phyloP scores from a whole-genome alignment of 2,888 invertebrate genomes.

The Chorisops tibialis region DNA sequence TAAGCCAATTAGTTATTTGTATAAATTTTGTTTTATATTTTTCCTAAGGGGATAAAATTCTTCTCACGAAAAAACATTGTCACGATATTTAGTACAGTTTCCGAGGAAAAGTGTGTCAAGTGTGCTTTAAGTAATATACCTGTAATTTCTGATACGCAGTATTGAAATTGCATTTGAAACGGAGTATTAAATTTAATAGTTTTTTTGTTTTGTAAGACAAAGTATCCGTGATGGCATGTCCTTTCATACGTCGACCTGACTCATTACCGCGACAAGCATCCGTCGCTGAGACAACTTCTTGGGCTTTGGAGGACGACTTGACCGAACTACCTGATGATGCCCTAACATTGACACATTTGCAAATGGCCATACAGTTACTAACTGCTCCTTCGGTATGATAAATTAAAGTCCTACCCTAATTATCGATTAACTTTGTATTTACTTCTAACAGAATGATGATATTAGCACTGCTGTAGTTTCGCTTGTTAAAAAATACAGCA shows the following conservation, averaged over 20 bases:
- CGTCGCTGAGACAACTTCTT: conserved; percentile 44
- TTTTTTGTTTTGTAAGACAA: too few species aligned
- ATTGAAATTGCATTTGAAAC: too few species aligned
- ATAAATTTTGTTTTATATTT: too few species aligned
- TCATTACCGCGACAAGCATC: conserved; percentile 49
- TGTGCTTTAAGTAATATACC: too few species aligned
- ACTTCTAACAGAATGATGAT: conserved; percentile 59
- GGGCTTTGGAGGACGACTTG: conserved; percentile 49
- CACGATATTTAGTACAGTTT: too few species aligned
- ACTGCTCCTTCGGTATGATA: conserved; percentile 73
- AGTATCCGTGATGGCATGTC: conserved; percentile 46
- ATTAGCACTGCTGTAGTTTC: conserved; percentile 65
- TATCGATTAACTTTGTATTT: background rate
- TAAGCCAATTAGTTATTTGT: too few species aligned
- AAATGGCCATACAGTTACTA: conserved; percentile 74
- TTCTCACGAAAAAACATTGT: too few species aligned
- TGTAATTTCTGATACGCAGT: too few species aligned
- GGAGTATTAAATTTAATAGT: too few species aligned
- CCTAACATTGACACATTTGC: conserved; percentile 67
- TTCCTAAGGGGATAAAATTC: too few species aligned
- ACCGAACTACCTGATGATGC: conserved; percentile 49
- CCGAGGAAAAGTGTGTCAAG: too few species aligned
- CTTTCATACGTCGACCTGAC: conserved; percentile 49
- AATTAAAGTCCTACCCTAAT: background rate
- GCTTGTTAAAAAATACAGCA: conserved; percentile 62